These are phyloP conservation scores for Mustelus asterias DNA, from an alignment of 2,113 vertebrate genomes.

Conservation along the genomic window DNA sequence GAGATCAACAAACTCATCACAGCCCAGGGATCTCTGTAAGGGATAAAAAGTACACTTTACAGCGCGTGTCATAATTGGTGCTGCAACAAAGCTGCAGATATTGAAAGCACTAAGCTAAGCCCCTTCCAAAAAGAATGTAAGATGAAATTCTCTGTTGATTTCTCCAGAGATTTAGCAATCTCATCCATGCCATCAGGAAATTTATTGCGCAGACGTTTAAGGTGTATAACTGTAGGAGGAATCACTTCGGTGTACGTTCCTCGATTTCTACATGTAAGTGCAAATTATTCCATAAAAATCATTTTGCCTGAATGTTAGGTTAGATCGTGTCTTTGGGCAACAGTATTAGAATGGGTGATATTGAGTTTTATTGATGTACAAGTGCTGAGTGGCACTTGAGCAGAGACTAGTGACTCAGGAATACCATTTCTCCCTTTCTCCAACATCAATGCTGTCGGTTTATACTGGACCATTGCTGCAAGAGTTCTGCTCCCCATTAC, in stretches of 20 bases:
- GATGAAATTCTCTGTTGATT: background rate
- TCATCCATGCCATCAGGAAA: background rate
- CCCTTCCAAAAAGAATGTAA: background rate
- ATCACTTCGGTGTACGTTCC: background rate
- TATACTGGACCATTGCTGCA: background rate
- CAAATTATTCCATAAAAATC: background rate
- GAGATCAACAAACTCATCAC: background rate
- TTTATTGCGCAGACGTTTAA: background rate
- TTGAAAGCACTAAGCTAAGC: slow-evolving; percentile 13
- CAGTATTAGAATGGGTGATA: background rate
- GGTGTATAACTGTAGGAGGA: background rate
- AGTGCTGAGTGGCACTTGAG: background rate
- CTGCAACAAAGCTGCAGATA: background rate
- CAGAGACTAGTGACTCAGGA: background rate
- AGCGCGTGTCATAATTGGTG: background rate
- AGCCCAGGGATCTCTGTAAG: background rate
- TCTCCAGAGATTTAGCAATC: background rate
- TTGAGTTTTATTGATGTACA: background rate
- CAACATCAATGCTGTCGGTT: too few species aligned
- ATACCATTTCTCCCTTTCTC: background rate
- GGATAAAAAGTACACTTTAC: background rate
- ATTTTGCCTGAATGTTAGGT: background rate
- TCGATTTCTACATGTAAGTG: background rate
- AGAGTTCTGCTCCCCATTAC: background rate
- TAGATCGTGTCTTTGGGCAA: background rate